Conservation (phyloP, 2,888 invertebrate species). For the Tyria jacobaeae region DNA sequence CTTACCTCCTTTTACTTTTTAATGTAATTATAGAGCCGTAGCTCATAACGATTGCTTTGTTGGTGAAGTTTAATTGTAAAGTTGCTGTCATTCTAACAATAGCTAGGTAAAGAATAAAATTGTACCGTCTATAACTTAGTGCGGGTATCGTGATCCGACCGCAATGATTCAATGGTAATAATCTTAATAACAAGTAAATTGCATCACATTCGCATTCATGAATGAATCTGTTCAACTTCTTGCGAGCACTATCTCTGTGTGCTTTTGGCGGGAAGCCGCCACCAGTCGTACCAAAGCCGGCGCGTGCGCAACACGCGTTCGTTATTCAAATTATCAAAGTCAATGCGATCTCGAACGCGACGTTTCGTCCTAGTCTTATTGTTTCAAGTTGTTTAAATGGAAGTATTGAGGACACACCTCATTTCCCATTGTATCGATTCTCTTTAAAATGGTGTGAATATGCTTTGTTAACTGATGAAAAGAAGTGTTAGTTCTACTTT, state of each 20-base stretch:
- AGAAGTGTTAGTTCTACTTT: slow-evolving; percentile 84
- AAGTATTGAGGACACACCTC: slow-evolving; percentile 82
- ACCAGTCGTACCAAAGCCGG: slow-evolving; percentile 77
- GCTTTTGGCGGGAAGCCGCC: slow-evolving; percentile 81
- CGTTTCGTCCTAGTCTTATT: slow-evolving; percentile 79
- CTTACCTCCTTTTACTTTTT: neutral
- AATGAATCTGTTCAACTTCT: slow-evolving; percentile 72
- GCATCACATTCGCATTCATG: slow-evolving; percentile 71
- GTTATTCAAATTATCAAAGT: slow-evolving; percentile 62
- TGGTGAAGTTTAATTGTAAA: slow-evolving; percentile 2
- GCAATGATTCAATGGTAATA: slow-evolving; percentile 57
- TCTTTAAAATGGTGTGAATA: slow-evolving; percentile 81
- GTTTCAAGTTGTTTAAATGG: slow-evolving; percentile 74
- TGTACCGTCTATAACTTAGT: slow-evolving; percentile 25
- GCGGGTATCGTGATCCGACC: slow-evolving; percentile 56
- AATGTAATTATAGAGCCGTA: neutral
- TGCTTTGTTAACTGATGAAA: slow-evolving; percentile 78
- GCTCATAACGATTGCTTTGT: neutral
- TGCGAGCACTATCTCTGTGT: slow-evolving; percentile 68
- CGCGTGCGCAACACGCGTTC: slow-evolving; percentile 84
- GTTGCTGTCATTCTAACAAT: slow-evolving; percentile 20
- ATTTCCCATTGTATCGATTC: slow-evolving; percentile 77
- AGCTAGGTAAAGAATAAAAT: slow-evolving; percentile 26
- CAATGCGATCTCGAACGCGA: slow-evolving; percentile 81
- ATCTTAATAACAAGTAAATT: slow-evolving; percentile 65